phyloP scores from a whole-genome alignment of 2,888 invertebrate genomes.

The Perizoma flavofasciatum region DNA sequence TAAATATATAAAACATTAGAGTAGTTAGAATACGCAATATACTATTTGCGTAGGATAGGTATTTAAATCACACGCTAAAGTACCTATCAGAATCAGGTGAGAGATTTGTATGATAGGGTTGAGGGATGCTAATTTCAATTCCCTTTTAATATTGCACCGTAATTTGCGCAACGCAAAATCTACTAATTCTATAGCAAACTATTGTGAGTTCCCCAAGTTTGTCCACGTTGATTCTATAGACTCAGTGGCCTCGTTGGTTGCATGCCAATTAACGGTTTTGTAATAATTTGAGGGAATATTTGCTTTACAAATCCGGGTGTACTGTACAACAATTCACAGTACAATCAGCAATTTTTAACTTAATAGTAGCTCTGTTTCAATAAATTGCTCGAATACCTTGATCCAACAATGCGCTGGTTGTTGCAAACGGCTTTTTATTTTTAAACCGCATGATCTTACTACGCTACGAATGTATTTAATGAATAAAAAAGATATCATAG shows the following conservation, averaged over 20 bases:
- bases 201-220: not conserved
- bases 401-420: conserved; percentile 4
- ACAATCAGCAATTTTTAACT: conserved; percentile 16
- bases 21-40: too few species aligned
- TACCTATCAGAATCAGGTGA: too few species aligned
- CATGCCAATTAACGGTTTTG: conserved; percentile 17
- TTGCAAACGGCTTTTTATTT: not conserved
- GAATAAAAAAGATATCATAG: not conserved
- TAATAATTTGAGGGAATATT: conserved; percentile 7
- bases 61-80: too few species aligned
- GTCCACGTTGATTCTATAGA: not conserved
- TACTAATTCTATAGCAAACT: not conserved
- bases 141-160: not conserved
- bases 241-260: not conserved
- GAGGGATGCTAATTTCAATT: not conserved
- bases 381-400: conserved; percentile 6
- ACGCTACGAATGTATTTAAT: too few species aligned
- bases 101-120: too few species aligned
- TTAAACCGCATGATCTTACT: too few species aligned
- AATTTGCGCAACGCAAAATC: not conserved
- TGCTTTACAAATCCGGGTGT: conserved; percentile 4
- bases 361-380: conserved; percentile 6
- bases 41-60: too few species aligned
- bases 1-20: too few species aligned
- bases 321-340: not conserved